Evolutionary conservation across 2,888 invertebrate species (phyloP).

Genomic region (Rhimphoctona megacephalus): DNA sequence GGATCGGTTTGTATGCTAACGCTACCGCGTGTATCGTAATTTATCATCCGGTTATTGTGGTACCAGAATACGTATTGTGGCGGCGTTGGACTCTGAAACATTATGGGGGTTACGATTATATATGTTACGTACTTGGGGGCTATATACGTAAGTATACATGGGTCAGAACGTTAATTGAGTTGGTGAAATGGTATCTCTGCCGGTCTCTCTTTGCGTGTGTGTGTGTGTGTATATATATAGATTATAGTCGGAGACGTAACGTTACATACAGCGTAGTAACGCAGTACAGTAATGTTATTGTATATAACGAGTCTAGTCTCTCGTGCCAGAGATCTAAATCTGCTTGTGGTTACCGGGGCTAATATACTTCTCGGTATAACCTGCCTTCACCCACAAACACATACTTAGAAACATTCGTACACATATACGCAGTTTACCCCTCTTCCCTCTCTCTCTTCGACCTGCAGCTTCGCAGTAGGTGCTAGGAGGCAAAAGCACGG

Average conservation of each 20-base stretch:
- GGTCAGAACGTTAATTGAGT: constrained; percentile 59
- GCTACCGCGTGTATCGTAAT: constrained; percentile 94
- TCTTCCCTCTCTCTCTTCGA: constrained; percentile 22
- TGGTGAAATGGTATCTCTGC: constrained; percentile 51
- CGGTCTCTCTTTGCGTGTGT: constrained; percentile 4
- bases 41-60: constrained; percentile 97
- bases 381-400: not conserved
- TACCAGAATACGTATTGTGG: constrained; percentile 98
- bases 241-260: constrained; percentile 12
- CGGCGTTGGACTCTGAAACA: constrained; percentile 94
- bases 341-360: constrained; percentile 56
- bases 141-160: constrained; percentile 19
- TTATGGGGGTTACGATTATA: constrained; percentile 43
- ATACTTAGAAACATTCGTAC: not conserved
- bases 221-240: too few species aligned
- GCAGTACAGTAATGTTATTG: constrained; percentile 31
- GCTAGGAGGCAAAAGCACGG: constrained; percentile 44
- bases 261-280: constrained; percentile 18
- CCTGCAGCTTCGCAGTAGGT: constrained; percentile 33
- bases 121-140: not conserved
- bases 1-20: constrained; percentile 94
- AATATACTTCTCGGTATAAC: constrained; percentile 43
- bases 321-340: constrained; percentile 63
- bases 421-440: constrained; percentile 12
- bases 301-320: constrained; percentile 49